phyloP scores from a whole-genome alignment of 2,113 vertebrate species.

The Pycnonotus jocosus region DNA sequence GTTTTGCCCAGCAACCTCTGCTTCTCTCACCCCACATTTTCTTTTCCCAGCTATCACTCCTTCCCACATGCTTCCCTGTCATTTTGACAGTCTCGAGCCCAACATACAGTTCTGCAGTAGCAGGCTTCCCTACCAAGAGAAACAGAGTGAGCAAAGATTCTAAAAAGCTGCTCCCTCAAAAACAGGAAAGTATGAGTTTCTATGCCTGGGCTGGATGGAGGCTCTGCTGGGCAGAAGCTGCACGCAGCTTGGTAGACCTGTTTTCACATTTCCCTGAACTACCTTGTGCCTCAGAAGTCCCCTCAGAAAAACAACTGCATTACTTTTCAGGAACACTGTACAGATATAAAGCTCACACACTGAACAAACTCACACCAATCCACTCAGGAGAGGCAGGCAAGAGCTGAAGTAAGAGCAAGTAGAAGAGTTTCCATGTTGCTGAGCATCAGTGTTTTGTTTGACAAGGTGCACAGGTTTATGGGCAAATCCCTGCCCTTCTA shows the following conservation, averaged over 20 bases:
- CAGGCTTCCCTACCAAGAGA: accelerated
- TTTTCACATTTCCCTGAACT: neutral
- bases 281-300: neutral
- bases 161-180: neutral
- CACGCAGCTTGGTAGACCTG: neutral
- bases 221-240: neutral
- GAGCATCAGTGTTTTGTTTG: neutral
- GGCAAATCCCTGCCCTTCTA: neutral
- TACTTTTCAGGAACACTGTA: neutral
- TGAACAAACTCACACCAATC: neutral
- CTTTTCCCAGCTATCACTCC: neutral
- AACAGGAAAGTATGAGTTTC: neutral
- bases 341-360: neutral
- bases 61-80: neutral
- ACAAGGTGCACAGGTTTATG: accelerated
- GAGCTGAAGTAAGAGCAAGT: neutral
- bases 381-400: neutral
- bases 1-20: neutral
- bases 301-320: neutral
- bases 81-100: neutral
- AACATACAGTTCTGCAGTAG: neutral
- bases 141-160: neutral
- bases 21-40: neutral
- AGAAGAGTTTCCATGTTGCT: neutral
- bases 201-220: neutral